Evolutionary conservation across 2,797 vertebrate species (phyloP).

Genomic region (Micromesistius poutassou): DNA sequence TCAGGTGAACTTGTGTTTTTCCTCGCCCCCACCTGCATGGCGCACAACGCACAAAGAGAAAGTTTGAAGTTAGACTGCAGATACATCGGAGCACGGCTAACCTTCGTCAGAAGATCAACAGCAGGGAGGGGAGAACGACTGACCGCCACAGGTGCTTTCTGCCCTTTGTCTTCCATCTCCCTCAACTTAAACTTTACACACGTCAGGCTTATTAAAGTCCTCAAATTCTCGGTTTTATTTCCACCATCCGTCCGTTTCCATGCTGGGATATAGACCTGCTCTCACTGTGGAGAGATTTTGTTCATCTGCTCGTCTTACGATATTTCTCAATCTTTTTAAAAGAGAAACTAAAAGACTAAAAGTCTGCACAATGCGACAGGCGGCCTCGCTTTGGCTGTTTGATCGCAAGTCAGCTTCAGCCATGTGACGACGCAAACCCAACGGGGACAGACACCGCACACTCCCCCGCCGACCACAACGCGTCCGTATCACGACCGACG

Average conservation of each 20-base stretch:
- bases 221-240: not conserved
- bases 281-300: not conserved
- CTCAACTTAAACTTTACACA: too few species aligned
- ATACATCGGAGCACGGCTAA: too few species aligned
- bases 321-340: not conserved
- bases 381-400: not conserved
- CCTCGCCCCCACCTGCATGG: constrained; percentile 1
- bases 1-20: constrained; percentile 13
- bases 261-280: not conserved
- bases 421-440: not conserved
- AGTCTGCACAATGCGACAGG: too few species aligned
- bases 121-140: too few species aligned
- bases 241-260: not conserved
- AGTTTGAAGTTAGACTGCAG: not conserved
- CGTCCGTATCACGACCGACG: too few species aligned
- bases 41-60: not conserved
- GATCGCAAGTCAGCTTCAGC: not conserved
- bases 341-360: not conserved
- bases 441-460: not conserved
- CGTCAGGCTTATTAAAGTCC: not conserved
- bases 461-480: too few species aligned
- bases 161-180: not conserved
- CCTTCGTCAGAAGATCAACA: not conserved
- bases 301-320: not conserved
- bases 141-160: not conserved